Evolutionary conservation across 2,113 vertebrate genomes (phyloP).

Genomic region (Aldabrachelys gigantea): DNA sequence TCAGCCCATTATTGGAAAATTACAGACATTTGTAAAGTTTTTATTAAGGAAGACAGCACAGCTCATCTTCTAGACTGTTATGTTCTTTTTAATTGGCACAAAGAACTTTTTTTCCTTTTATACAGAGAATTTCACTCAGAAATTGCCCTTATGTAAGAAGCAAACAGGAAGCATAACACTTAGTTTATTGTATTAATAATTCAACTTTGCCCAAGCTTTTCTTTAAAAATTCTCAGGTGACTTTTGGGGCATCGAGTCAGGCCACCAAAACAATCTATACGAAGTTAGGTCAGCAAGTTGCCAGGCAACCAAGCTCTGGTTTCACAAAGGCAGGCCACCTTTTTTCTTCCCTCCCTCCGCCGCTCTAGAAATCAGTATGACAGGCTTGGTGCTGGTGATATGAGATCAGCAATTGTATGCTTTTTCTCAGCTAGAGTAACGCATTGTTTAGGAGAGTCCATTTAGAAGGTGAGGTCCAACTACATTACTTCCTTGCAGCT

Average conservation of each 20-base stretch:
- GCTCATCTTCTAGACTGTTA: not conserved
- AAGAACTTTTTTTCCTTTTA: not conserved
- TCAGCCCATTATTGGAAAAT: not conserved
- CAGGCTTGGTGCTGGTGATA: slow-evolving; percentile 84
- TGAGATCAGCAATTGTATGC: slow-evolving; percentile 77
- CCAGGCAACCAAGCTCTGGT: slow-evolving; percentile 82
- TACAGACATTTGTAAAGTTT: not conserved
- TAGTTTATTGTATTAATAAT: slow-evolving; percentile 39
- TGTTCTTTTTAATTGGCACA: not conserved
- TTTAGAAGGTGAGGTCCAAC: slow-evolving; percentile 2
- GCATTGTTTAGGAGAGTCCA: slow-evolving; percentile 70
- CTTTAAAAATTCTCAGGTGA: slow-evolving; percentile 69
- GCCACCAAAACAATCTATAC: slow-evolving; percentile 53
- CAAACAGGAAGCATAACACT: not conserved
- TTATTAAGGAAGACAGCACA: not conserved
- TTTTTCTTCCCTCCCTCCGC: slow-evolving; percentile 64
- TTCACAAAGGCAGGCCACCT: slow-evolving; percentile 88
- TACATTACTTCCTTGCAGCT: slow-evolving; percentile 28
- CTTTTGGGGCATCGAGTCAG: slow-evolving; percentile 72
- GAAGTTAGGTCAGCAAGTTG: slow-evolving; percentile 84
- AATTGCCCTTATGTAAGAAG: not conserved
- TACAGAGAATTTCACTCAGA: not conserved
- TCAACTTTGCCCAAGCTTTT: slow-evolving; percentile 12
- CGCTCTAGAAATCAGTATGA: slow-evolving; percentile 86
- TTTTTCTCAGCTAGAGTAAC: slow-evolving; percentile 72